Base-by-base conservation (phyloP, 2,888 invertebrate species). In the Tenthredo scrophulariae region DNA sequence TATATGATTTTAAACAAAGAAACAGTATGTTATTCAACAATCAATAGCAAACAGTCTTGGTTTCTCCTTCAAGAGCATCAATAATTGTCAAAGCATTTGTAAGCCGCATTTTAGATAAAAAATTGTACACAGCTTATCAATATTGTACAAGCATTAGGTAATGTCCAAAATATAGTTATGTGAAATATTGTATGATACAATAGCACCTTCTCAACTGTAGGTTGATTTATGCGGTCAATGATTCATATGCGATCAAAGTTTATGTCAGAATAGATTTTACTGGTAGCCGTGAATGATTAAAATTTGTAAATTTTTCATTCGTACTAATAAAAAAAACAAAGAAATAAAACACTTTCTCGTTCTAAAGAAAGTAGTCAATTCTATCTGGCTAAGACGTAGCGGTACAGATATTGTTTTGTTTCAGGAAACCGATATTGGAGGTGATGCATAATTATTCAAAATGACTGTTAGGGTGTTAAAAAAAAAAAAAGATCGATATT, bases 31-130 rank as follows among this genome's bases (percentile, higher is more conserved):
- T 92, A 91, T 91, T 90, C 67, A 88, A 88, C 85, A 87, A 91
- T 70, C 46, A 46, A 83, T 80, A 90, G 90, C 90, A 87, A 90
- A 91, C 90, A 90, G 89, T 92, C 90, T 86, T 54, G 86, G 86
- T 89, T 89, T 90, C 89, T 91, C 84, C 88, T 90, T 91, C 70
- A 84, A 87, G 86, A 88, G 86, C 87, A 86, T 85, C 85, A 85
- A 67, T 80, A 79, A 86, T 87, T 86, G 86, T 87, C 86, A 87
- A 91, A 89, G 88, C 90, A 89, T 62, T 50, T 72, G 26, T 75
- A 10, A 77, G 50, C 54, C n/a, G 33, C 33, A 77, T 77, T 77
- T 54, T 40, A 33, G 15, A 13, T 50, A 1, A 54, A 50, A 18
- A 46, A 29, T 75, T 26, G 9, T 74, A 43, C n/a, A n/a, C 4